These are phyloP conservation scores for Phrynocephalus versicolor DNA, from an alignment of 2,113 vertebrate species.

Conservation along the genomic window DNA sequence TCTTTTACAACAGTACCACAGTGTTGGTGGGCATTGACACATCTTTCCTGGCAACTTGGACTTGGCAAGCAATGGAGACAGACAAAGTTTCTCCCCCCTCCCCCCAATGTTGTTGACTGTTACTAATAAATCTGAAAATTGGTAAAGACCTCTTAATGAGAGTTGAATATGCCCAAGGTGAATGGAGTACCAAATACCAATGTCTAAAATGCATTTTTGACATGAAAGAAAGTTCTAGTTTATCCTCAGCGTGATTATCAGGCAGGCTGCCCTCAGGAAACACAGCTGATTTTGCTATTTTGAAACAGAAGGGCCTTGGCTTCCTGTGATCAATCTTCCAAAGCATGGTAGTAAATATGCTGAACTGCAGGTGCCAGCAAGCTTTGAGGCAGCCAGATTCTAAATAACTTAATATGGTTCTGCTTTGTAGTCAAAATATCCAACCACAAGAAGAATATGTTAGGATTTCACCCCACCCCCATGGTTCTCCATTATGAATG, in stretches of 20 bases:
- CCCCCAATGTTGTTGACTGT: neutral
- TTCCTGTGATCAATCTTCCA: constrained; percentile 63
- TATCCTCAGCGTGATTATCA: constrained; percentile 52
- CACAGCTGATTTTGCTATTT: constrained; percentile 61
- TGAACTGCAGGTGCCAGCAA: constrained; percentile 53
- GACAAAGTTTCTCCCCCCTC: neutral
- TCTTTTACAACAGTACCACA: neutral
- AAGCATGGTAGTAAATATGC: constrained; percentile 41
- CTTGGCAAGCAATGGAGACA: neutral
- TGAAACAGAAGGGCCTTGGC: constrained; percentile 23
- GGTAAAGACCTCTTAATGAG: neutral
- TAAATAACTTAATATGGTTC: constrained; percentile 4
- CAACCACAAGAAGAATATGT: constrained; percentile 38
- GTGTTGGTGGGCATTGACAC: neutral
- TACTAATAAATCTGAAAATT: neutral
- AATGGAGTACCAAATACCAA: constrained; percentile 1
- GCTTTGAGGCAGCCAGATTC: constrained; percentile 11
- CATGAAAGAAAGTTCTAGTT: constrained; percentile 21
- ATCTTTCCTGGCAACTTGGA: neutral
- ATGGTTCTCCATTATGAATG: constrained; percentile 54
- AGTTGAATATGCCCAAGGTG: neutral
- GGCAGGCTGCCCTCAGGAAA: constrained; percentile 46
- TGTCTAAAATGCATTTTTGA: constrained; percentile 40
- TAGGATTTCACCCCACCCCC: constrained; percentile 34
- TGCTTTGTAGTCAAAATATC: constrained; percentile 40